These are phyloP conservation scores for Pelobates cultripes DNA, from an alignment of 2,797 vertebrate species.

Conservation along the genomic window DNA sequence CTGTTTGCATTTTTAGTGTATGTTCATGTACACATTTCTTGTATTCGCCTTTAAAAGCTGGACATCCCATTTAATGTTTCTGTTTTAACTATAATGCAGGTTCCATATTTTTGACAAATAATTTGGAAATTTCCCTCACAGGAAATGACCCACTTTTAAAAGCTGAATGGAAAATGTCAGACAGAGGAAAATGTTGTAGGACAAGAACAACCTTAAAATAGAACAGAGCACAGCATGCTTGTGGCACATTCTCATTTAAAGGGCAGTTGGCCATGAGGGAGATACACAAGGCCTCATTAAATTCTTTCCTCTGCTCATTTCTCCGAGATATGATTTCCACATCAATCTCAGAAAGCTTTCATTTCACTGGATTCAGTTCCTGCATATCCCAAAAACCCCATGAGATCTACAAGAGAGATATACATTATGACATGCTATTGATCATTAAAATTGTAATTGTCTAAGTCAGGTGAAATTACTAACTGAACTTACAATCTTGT, in stretches of 20 bases:
- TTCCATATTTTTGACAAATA: background rate
- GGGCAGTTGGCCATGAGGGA: constrained; percentile 49
- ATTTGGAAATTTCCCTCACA: background rate
- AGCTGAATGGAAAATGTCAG: constrained; percentile 51
- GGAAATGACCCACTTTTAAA: constrained; percentile 59
- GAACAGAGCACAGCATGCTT: constrained; percentile 58
- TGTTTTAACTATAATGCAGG: background rate
- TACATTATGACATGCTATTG: too few species aligned
- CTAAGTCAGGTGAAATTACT: too few species aligned
- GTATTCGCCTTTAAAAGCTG: too few species aligned
- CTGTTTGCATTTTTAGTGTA: too few species aligned
- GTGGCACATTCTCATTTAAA: constrained; percentile 57
- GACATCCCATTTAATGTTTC: too few species aligned
- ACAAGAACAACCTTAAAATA: constrained; percentile 64
- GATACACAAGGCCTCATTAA: background rate
- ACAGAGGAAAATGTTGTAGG: constrained; percentile 59
- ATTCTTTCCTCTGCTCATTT: background rate
- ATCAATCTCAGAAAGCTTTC: background rate
- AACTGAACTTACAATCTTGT: too few species aligned
- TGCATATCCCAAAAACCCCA: background rate
- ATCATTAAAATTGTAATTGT: too few species aligned
- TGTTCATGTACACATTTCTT: too few species aligned
- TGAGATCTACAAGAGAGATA: background rate
- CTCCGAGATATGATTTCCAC: background rate
- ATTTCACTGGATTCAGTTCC: background rate